These are phyloP conservation scores for Gymnodraco acuticeps DNA, from an alignment of 2,797 vertebrate genomes.

Conservation along the genomic window DNA sequence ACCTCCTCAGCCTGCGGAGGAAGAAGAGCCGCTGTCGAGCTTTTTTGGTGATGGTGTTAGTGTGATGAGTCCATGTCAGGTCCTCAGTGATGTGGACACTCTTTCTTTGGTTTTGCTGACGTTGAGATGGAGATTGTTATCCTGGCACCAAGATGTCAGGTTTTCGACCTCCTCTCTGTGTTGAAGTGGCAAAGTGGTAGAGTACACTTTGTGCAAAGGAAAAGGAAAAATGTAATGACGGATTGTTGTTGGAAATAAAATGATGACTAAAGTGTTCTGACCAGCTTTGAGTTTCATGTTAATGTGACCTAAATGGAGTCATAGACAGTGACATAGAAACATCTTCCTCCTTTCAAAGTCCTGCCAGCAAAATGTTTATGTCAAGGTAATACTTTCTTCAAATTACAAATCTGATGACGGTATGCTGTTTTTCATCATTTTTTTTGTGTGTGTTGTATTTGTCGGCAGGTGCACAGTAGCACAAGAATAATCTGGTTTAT, in stretches of 20 bases:
- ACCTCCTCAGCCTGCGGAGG: no score
- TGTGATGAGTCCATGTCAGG: no score
- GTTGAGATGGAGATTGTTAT: no score
- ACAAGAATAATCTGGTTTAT: constrained; percentile 58
- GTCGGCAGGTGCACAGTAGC: constrained; percentile 29
- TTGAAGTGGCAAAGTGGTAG: background rate
- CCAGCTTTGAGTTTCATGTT: background rate
- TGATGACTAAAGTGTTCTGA: background rate
- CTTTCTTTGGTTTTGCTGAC: no score
- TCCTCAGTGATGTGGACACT: no score
- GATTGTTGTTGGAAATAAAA: background rate
- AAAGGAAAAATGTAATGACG: background rate
- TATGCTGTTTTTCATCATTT: background rate
- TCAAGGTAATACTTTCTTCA: constrained; percentile 4
- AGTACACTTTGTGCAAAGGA: background rate
- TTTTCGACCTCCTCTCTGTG: no score
- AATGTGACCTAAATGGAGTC: constrained; percentile 1
- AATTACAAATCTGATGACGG: background rate
- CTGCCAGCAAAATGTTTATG: constrained; percentile 14
- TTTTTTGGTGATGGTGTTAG: no score
- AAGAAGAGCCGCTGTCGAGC: no score
- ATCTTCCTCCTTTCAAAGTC: background rate
- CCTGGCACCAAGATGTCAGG: no score
- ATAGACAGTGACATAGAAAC: constrained; percentile 8
- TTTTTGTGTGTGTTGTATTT: constrained; percentile 1